Evolutionary conservation across 2,113 vertebrate genomes (phyloP).

Genomic region (Notothenia rossii): DNA sequence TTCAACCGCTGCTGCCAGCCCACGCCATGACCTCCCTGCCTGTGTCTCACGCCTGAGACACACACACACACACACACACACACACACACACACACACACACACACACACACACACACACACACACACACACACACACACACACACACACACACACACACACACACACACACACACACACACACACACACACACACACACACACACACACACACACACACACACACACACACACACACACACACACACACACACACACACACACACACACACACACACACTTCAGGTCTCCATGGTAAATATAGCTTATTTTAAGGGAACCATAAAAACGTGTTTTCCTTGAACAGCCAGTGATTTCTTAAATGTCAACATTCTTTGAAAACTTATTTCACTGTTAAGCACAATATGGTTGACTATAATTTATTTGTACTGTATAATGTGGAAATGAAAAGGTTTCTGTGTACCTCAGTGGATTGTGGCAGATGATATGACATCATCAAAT

Average conservation of each 20-base stretch:
- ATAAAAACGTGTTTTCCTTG: conserved; percentile 19
- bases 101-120: neutral
- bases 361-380: conserved; percentile 33
- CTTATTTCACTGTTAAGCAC: conserved; percentile 2
- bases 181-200: neutral
- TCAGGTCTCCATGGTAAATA: conserved; percentile 37
- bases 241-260: neutral
- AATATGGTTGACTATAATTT: conserved; percentile 22
- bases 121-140: neutral
- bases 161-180: neutral
- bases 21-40: conserved; percentile 92
- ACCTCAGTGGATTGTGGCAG: conserved; percentile 46
- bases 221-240: conserved; percentile 17
- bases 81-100: neutral
- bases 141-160: neutral
- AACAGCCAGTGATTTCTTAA: conserved; percentile 9
- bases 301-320: conserved; percentile 43
- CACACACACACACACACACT: conserved; percentile 9
- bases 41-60: conserved; percentile 90
- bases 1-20: conserved; percentile 90
- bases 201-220: neutral
- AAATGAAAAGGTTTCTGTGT: conserved; percentile 54
- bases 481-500: conserved; percentile 35
- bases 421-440: conserved; percentile 53
- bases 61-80: neutral